Conservation (phyloP, 1,140 invertebrate genomes). For the Charaxes varanes region DNA sequence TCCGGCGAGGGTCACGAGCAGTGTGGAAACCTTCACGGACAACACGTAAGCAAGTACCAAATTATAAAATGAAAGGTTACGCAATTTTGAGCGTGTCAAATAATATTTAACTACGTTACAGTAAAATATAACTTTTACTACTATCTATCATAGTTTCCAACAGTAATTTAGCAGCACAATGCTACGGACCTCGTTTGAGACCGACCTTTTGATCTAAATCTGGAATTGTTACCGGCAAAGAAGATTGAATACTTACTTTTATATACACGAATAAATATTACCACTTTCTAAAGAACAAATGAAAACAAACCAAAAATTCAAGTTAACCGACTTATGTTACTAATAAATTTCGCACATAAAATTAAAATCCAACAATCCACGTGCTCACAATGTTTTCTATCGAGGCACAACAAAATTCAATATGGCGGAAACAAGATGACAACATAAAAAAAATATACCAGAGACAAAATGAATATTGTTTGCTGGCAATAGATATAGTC, state of each 20-base stretch:
- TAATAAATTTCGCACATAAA: slow-evolving; percentile 60
- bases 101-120: neutral
- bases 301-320: slow-evolving; percentile 32
- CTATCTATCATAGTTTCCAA: too few species aligned
- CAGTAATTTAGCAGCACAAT: too few species aligned
- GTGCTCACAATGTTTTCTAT: slow-evolving; percentile 73
- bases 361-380: slow-evolving; percentile 65
- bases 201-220: slow-evolving; percentile 43
- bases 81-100: slow-evolving; percentile 56
- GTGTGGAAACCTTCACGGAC: slow-evolving; percentile 63
- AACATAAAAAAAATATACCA: slow-evolving; percentile 31
- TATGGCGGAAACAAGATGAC: slow-evolving; percentile 58
- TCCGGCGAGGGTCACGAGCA: slow-evolving; percentile 62
- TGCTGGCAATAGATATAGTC: too few species aligned
- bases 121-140: neutral
- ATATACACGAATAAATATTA: slow-evolving; percentile 31
- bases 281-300: slow-evolving; percentile 33
- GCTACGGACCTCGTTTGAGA: slow-evolving; percentile 20
- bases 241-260: slow-evolving; percentile 46
- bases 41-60: slow-evolving; percentile 70
- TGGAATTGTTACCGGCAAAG: slow-evolving; percentile 44
- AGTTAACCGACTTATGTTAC: slow-evolving; percentile 42
- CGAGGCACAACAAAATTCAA: slow-evolving; percentile 74
- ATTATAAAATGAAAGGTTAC: slow-evolving; percentile 68
- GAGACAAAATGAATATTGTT: slow-evolving; percentile 3